Base-by-base conservation (phyloP, 2,113 vertebrate genomes). In the Tragelaphus strepsiceros region DNA sequence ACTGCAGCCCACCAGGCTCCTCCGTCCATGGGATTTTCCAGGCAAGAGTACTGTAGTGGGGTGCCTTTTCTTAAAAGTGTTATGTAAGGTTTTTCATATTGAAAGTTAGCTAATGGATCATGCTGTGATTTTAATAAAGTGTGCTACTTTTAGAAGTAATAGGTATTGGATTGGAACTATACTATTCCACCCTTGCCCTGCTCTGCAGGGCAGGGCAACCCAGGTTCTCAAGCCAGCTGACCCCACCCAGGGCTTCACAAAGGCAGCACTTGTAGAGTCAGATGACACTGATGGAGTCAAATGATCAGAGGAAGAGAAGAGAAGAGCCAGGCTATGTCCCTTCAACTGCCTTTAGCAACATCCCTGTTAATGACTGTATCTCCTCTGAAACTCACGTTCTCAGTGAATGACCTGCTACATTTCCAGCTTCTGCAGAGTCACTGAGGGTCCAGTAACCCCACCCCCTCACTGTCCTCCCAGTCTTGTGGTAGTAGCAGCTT, bases 11-110 rank as follows among this genome's bases (percentile, higher is more conserved):
- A 49, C 49, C 49, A 49, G 49, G 49, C 49, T 49, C 11, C 49
- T 49, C 49, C 2, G 2, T 49, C 49, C 49, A 49, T 49, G 49
- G 49, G 49, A 49, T 49, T 49, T 49, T 12, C 11, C 49, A 49
- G 49, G 49, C 49, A 49, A 49, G 49, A 49, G 49, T 12, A 49
- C 49, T 49, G 49, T 2, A 49, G 11, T 49, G 49, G 49, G 49
- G 49, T 61, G 35, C 32, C 17, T 95, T 94, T 91, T 32, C 88
- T 94, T 82, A 64, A 81, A 81, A 92, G 81, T 24, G n/a, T 88
- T 80, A 26, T 1, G 3, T 81, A n/a, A 62, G 67, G 61, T 56
- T 96, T 67, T 95, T 58, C 51, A 3, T 74, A 14, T 7, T 35
- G n/a, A 91, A 74, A 59, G 22, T 21, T 32, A 95, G 77, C 35